Evolutionary conservation across 2,888 invertebrate species (phyloP), one percentile per base, ranked within the genome.

Genomic region (Drosophila siamana): DNA sequence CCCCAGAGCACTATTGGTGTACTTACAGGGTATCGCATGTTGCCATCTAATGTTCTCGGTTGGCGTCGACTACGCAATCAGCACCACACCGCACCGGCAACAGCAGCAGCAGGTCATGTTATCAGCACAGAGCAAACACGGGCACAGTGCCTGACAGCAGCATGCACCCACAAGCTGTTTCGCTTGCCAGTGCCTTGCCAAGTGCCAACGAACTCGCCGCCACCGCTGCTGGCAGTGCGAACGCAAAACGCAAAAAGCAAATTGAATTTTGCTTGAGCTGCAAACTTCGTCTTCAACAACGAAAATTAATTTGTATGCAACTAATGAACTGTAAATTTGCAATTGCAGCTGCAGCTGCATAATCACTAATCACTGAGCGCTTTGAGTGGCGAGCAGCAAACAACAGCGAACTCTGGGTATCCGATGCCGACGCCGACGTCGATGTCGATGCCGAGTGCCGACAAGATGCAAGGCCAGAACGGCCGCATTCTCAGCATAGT

Each of bases 401-500:
- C 38, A 48, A 7, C n/a, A 7, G 36, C 22, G 19, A 24, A 26
- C n/a, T n/a, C n/a, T n/a, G n/a, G n/a, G n/a, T n/a, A n/a, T n/a
- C n/a, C n/a, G n/a, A n/a, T n/a, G n/a, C n/a, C n/a, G n/a, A n/a
- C 26, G 36, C 15, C n/a, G n/a, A n/a, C n/a, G n/a, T n/a, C n/a
- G n/a, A n/a, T n/a, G n/a, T n/a, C 48, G 47, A 56, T 6, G 26
- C 5, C 24, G 38, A 38, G 38, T 52, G 38, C 19, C 50, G 48
- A 57, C 46, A 60, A 36, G 47, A 46, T 47, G 46, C 36, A 69
- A 65, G 70, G 60, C 60, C 69, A 72, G 38, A 48, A 52, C 22
- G 62, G 60, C 54, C 64, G 76, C 74, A 76, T 79, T 78, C 77
- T 55, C 74, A 68, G 56, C 77, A 79, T 70, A 59, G 24, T 71